Percentiles rank a stretch among this genome's conserved stretches.
Conservation (phyloP, 2,797 vertebrate species). For the Oryzias sinensis region DNA sequence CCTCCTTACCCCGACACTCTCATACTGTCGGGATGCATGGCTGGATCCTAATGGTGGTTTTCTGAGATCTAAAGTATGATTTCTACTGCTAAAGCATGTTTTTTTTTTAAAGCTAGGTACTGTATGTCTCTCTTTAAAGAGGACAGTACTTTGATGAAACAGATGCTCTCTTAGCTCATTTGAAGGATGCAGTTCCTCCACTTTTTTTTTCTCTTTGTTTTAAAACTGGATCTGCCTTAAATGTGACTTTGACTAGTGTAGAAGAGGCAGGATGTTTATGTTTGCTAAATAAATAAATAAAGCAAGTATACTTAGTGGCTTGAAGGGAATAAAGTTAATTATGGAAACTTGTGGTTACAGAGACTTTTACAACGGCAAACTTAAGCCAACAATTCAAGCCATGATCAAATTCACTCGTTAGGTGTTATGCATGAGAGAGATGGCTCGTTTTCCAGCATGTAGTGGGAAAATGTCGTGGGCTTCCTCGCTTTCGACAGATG, state of each 20-base stretch:
- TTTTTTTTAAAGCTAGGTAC: slow-evolving; percentile 53
- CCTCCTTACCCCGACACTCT: slow-evolving; percentile 58
- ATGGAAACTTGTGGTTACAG: slow-evolving; percentile 8
- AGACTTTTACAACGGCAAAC: slow-evolving; percentile 10
- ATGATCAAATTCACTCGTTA: slow-evolving; percentile 3
- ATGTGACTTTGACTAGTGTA: slow-evolving; percentile 14
- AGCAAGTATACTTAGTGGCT: slow-evolving; percentile 2
- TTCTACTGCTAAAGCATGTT: slow-evolving; percentile 65
- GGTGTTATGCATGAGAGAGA: slow-evolving; percentile 2
- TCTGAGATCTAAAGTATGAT: slow-evolving; percentile 61
- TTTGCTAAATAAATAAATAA: slow-evolving; percentile 16
- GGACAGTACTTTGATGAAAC: slow-evolving; percentile 37
- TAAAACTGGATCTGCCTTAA: not conserved
- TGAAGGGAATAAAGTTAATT: slow-evolving; percentile 3
- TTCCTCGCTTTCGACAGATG: slow-evolving; percentile 23
- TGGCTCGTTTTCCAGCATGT: slow-evolving; percentile 2
- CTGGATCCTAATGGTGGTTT: slow-evolving; percentile 70
- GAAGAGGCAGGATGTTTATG: slow-evolving; percentile 8
- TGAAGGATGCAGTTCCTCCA: slow-evolving; percentile 22
- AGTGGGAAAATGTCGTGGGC: slow-evolving; percentile 16
- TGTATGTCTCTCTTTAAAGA: slow-evolving; percentile 55
- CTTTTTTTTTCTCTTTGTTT: slow-evolving; percentile 15
- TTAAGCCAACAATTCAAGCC: slow-evolving; percentile 1
- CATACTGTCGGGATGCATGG: slow-evolving; percentile 66
- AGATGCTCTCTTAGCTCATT: slow-evolving; percentile 38